These are phyloP conservation scores for Junonia oenone DNA, from an alignment of 2,888 invertebrate genomes.

Conservation along the genomic window DNA sequence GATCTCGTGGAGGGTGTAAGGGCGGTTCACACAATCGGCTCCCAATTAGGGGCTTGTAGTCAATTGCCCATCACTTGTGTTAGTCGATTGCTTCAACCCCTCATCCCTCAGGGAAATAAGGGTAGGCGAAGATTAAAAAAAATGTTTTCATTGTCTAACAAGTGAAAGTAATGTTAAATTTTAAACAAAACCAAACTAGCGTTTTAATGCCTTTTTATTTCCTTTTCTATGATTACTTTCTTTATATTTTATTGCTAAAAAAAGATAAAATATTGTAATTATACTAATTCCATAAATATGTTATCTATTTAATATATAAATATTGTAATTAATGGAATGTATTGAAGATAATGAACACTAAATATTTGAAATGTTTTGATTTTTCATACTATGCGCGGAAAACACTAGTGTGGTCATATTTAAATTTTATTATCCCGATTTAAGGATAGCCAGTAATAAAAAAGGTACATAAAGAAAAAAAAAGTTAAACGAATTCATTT, in stretches of 20 bases:
- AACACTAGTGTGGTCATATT: not conserved
- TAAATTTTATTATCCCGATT: not conserved
- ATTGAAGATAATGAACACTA: not conserved
- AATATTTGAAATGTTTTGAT: not conserved
- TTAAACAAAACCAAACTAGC: not conserved
- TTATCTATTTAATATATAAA: not conserved
- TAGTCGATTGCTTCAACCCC: conserved; percentile 27
- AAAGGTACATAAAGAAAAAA: not conserved
- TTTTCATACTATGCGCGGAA: not conserved
- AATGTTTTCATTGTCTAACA: conserved; percentile 1
- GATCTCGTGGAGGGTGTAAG: conserved; percentile 20
- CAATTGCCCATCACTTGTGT: conserved; percentile 31
- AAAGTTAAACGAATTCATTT: conserved; percentile 4
- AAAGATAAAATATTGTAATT: no score
- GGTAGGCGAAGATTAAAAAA: conserved; percentile 8
- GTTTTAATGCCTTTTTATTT: not conserved
- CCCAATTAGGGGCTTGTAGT: conserved; percentile 35
- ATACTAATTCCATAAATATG: not conserved
- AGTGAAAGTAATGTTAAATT: not conserved
- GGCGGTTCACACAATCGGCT: conserved; percentile 30
- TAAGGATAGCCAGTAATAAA: not conserved
- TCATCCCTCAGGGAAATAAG: conserved; percentile 12
- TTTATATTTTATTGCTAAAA: not conserved
- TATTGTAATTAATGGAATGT: not conserved
- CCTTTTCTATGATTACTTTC: not conserved